Evolutionary conservation across 2,113 vertebrate genomes (phyloP).

Genomic region (Dromaius novaehollandiae): DNA sequence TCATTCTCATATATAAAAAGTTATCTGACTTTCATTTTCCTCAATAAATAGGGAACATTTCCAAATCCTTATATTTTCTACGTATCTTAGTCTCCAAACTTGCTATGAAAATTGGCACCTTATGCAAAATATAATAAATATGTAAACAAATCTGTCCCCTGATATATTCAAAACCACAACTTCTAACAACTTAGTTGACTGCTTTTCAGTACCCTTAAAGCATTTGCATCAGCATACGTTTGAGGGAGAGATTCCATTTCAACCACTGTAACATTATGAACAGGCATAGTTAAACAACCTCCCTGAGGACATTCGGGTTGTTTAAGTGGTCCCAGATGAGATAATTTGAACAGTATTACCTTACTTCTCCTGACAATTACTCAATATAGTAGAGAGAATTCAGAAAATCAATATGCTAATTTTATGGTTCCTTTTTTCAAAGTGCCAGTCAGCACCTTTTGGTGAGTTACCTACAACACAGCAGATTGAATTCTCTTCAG

Average conservation of each 20-base stretch:
- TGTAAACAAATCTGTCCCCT: not conserved
- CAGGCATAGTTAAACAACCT: not conserved
- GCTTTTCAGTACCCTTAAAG: not conserved
- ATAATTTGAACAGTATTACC: not conserved
- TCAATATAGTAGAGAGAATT: not conserved
- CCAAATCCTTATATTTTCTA: not conserved
- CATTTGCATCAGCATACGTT: not conserved
- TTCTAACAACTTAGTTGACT: not conserved
- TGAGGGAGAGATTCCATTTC: not conserved
- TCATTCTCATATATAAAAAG: rapidly evolving
- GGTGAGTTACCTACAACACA: not conserved
- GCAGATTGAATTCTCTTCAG: not conserved
- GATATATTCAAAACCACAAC: not conserved
- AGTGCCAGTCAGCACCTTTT: not conserved
- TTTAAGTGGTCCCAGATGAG: not conserved
- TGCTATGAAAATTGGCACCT: not conserved
- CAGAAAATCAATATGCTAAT: not conserved
- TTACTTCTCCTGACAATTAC: not conserved
- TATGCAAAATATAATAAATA: not conserved
- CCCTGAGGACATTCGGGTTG: not conserved
- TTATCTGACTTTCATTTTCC: not conserved
- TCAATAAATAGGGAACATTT: not conserved
- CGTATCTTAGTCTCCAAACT: not conserved
- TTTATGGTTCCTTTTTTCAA: not conserved
- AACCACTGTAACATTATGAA: not conserved